Evolutionary conservation across 2,113 vertebrate species (phyloP).

Genomic region (Cromileptes altivelis): DNA sequence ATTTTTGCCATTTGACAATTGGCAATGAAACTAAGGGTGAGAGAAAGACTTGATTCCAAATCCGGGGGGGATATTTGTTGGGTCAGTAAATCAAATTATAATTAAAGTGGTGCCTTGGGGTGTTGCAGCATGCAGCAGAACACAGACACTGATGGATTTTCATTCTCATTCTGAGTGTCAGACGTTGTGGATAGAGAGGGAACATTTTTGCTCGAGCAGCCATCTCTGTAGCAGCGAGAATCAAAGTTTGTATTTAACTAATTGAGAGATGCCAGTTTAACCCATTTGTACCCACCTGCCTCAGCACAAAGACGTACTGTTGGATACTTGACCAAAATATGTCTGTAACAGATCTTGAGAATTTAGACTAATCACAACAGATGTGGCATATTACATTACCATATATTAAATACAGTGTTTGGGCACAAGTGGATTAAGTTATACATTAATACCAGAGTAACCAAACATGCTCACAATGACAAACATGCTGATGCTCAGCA

Average conservation of each 20-base stretch:
- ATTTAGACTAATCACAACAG: too few relatives aligned
- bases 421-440: too few relatives aligned
- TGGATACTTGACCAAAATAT: too few relatives aligned
- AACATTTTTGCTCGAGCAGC: neutral
- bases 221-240: neutral
- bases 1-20: slow-evolving; percentile 51
- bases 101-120: slow-evolving; percentile 23
- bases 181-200: too few relatives aligned
- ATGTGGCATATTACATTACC: too few relatives aligned
- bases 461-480: too few relatives aligned
- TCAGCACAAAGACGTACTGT: too few relatives aligned
- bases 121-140: neutral
- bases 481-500: too few relatives aligned
- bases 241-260: neutral
- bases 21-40: slow-evolving; percentile 42
- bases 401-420: too few relatives aligned
- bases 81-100: slow-evolving; percentile 48
- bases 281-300: neutral
- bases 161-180: neutral
- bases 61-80: slow-evolving; percentile 32
- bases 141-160: neutral
- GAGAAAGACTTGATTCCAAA: slow-evolving; percentile 28
- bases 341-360: too few relatives aligned
- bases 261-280: neutral
- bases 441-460: too few relatives aligned